Conservation (phyloP, 2,797 vertebrate genomes). For the Chelon auratus region DNA sequence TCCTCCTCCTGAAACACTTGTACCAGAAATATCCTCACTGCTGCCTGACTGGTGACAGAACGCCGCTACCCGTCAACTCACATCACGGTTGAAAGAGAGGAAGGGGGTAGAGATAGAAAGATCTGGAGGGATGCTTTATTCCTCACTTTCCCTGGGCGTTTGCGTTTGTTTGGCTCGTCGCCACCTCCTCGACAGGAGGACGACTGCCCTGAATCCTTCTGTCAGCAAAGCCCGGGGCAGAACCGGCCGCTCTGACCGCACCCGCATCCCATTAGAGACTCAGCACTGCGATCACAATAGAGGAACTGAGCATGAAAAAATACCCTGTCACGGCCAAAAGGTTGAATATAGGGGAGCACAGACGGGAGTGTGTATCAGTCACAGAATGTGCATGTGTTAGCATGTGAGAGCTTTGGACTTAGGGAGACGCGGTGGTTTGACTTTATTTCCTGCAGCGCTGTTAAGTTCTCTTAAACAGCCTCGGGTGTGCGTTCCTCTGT, state of each 20-base stretch:
- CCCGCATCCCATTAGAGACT: slow-evolving; percentile 65
- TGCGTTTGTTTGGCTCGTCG: slow-evolving; percentile 60
- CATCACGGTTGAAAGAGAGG: slow-evolving; percentile 67
- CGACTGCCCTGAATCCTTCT: slow-evolving; percentile 64
- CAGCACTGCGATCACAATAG: slow-evolving; percentile 57
- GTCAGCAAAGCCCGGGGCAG: slow-evolving; percentile 53
- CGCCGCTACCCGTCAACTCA: slow-evolving; percentile 65
- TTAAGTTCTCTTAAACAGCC: slow-evolving; percentile 49
- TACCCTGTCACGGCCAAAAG: slow-evolving; percentile 28
- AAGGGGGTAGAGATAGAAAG: slow-evolving; percentile 37
- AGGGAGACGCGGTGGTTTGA: slow-evolving; percentile 52
- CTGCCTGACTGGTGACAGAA: slow-evolving; percentile 68
- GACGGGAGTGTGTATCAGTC: slow-evolving; percentile 41
- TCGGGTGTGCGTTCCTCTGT: slow-evolving; percentile 9
- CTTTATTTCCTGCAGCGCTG: slow-evolving; percentile 58
- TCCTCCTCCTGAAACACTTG: slow-evolving; percentile 54
- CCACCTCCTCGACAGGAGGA: slow-evolving; percentile 43
- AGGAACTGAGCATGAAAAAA: slow-evolving; percentile 41
- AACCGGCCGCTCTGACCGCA: slow-evolving; percentile 40
- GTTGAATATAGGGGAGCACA: slow-evolving; percentile 22
- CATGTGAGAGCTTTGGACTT: slow-evolving; percentile 29
- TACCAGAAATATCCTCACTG: slow-evolving; percentile 72
- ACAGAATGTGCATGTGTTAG: slow-evolving; percentile 25
- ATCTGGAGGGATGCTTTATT: slow-evolving; percentile 47
- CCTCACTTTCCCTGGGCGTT: slow-evolving; percentile 49